Conservation (phyloP, 2,888 invertebrate species). For the Dasypolia templi region DNA sequence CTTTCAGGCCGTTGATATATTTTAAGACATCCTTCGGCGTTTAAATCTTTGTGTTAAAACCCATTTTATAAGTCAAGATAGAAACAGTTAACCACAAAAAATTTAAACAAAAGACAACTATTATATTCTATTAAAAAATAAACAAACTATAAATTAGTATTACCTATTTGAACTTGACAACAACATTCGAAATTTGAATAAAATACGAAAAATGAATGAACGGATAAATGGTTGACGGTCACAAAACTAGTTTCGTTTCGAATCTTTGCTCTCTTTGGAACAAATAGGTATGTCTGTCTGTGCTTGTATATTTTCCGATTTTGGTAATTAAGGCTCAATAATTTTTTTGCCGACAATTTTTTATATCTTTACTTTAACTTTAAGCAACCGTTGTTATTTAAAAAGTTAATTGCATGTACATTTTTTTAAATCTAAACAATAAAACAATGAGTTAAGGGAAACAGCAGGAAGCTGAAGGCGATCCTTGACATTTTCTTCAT, state of each 20-base stretch:
- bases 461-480: constrained; percentile 7
- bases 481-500: constrained; percentile 15
- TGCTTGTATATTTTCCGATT: constrained; percentile 1
- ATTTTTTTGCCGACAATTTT: not conserved
- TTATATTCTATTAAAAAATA: constrained; percentile 9
- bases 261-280: constrained; percentile 51
- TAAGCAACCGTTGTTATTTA: not conserved
- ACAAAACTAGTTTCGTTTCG: constrained; percentile 57
- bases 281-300: constrained; percentile 35
- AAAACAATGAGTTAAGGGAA: not conserved
- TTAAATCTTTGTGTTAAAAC: not conserved
- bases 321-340: not conserved
- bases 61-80: not conserved
- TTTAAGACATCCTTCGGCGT: not conserved
- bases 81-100: not conserved
- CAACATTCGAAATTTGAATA: constrained; percentile 48
- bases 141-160: constrained; percentile 39
- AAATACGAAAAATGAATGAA: constrained; percentile 40
- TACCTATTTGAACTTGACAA: constrained; percentile 33
- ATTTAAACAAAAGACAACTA: not conserved
- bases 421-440: not conserved
- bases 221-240: constrained; percentile 42
- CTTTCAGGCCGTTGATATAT: not conserved
- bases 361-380: not conserved
- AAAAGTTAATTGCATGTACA: not conserved